Percentiles rank a stretch among this genome's conserved stretches.
These are phyloP conservation scores for Craseonycteris thonglongyai DNA, from an alignment of 2,113 vertebrate genomes.

Conservation along the genomic window DNA sequence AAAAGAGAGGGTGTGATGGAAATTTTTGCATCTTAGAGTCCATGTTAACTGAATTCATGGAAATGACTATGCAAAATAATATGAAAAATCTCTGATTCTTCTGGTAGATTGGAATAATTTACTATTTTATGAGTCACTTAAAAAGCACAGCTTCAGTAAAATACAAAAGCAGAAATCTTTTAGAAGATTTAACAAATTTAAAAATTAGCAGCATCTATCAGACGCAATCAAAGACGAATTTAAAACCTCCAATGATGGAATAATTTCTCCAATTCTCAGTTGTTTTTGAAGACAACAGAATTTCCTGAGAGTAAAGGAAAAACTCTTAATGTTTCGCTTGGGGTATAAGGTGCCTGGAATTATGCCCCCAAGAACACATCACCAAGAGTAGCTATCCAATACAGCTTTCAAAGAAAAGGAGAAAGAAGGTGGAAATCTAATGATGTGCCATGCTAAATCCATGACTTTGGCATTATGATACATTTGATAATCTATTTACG, in stretches of 20 bases:
- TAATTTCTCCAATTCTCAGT: background rate
- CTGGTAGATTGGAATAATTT: background rate
- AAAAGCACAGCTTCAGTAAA: background rate
- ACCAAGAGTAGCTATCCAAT: background rate
- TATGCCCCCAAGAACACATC: background rate
- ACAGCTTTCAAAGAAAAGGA: background rate
- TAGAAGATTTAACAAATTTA: background rate
- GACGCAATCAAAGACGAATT: background rate
- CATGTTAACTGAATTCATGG: background rate
- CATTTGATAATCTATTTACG: background rate
- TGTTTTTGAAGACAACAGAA: slow-evolving; percentile 23
- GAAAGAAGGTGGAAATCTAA: background rate
- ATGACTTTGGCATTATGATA: background rate
- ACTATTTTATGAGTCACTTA: background rate
- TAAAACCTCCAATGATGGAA: background rate
- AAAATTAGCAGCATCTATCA: background rate
- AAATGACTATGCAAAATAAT: background rate
- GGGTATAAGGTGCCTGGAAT: background rate
- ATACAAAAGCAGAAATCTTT: slow-evolving; percentile 20
- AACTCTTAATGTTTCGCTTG: background rate
- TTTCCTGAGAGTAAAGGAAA: slow-evolving; percentile 15
- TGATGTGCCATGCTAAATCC: background rate
- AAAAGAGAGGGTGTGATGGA: background rate
- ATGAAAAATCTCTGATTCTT: background rate
- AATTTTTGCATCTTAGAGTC: slow-evolving; percentile 38